Conservation (phyloP, 2,113 vertebrate species). For the Strigops habroptila region DNA sequence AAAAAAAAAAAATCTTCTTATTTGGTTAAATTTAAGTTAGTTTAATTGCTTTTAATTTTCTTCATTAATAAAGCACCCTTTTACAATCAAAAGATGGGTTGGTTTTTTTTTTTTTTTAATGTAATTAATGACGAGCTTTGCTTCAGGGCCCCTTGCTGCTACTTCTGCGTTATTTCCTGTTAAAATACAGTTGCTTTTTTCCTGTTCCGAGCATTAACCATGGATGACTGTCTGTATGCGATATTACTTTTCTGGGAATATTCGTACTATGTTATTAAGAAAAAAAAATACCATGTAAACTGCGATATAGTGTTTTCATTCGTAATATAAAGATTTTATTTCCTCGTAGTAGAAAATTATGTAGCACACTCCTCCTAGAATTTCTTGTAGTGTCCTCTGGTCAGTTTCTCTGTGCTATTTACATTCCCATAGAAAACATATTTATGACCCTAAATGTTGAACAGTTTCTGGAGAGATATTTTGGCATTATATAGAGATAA, state of each 20-base stretch:
- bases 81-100: neutral
- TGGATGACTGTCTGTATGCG: neutral
- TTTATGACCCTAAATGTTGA: neutral
- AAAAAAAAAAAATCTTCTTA: neutral
- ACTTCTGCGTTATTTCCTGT: neutral
- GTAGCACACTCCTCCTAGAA: neutral
- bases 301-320: neutral
- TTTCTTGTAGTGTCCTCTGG: neutral
- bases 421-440: neutral
- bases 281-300: neutral
- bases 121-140: neutral
- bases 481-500: neutral
- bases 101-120: neutral
- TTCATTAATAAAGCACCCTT: neutral
- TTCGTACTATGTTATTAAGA: neutral
- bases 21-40: neutral
- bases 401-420: neutral
- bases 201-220: neutral
- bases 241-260: neutral
- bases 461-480: neutral
- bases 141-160: neutral
- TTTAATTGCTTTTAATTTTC: neutral
- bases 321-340: neutral
- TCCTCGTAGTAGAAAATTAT: neutral
- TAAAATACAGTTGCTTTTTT: neutral